Evolutionary conservation across 2,113 vertebrate species (phyloP), one percentile per base, ranked within the genome.

Genomic region (Misgurnus mizolepis): DNA sequence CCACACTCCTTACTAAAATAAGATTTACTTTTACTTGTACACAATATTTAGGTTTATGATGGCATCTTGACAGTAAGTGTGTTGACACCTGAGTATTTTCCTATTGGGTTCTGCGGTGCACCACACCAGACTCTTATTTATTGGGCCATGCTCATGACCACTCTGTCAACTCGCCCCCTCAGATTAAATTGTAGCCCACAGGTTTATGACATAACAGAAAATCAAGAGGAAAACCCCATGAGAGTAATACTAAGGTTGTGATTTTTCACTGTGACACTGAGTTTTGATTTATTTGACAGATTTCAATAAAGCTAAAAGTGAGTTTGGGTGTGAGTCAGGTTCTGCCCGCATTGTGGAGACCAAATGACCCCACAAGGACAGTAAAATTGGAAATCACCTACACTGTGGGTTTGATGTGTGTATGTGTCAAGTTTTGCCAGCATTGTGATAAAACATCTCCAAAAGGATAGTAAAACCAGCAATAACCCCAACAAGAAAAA

Each of bases 21-120:
- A 27, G 50, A 9, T 17, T n/a, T 17, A 3, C 34, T 53, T 70
- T 53, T 50, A 71, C 8, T 8, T 61, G 58, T 12, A 61, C 7
- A 4, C 18, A 22, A 49, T 10, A 14, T 75, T 39, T 62, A 1
- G 15, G 34, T 40, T 53, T 53, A n/a, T 53, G 5, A 70, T 56
- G 77, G n/a, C 22, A 22, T 22, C 22, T 58, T 18, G 55, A 83
- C 62, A 87, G 88, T 90, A 83, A 80, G 82, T 60, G 61, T 58
- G 69, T 39, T 85, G 82, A 60, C 41, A 34, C 45, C 18, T 65
- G 14, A 53, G 9, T 67, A 10, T 27, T 45, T 47, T 34, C 4
- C 6, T 41, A 15, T 14, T 53, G 41, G 4, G 17, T 53, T 80
- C 49, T 41, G 49, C 39, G 10, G 34, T 22, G 34, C 47, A 41